Evolutionary conservation across 2,888 invertebrate species (phyloP), one percentile per base, ranked within the genome.

Genomic region (Trichopria drosophilae): DNA sequence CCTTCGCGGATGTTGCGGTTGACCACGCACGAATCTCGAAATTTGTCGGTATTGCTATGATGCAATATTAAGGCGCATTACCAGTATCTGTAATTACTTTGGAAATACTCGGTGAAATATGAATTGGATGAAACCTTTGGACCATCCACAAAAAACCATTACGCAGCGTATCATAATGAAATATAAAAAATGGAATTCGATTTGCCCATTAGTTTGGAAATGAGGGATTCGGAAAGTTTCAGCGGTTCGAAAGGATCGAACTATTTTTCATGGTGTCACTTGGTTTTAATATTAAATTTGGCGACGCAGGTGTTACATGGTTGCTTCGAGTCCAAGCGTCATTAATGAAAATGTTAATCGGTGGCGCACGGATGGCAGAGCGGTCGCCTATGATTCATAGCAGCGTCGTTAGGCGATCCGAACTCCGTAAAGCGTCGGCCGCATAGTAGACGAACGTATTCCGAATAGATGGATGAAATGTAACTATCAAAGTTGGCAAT

Each of bases 401-500:
- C 22, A 37, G 42, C 53, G 50, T 46, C 49, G 46, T 53, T 53
- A 53, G 49, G 39, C 53, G 37, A 53, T 50, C 49, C 53, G 49
- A 36, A 49, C 41, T 53, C 49, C 42, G 40, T 43, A 50, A 43
- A 36, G 41, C 42, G 32, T 20, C 46, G 47, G 47, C 44, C 49
- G 49, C 46, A 54, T 55, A 51, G 54, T 55, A 55, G 43, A 43
- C 47, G 39, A 51, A 54, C 37, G 29, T 63, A 62, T 65, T 60
- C 63, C 52, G 65, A 60, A 68, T 66, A 66, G 68, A 71, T 67
- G 67, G 70, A 71, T 69, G 71, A 65, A 69, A 67, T 65, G 69
- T 71, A 71, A 74, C 71, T 71, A 73, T 73, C 68, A 72, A 74
- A 73, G 73, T 74, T 74, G 68, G 68, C 67, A 66, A 74, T 72